phyloP scores from a whole-genome alignment of 2,113 vertebrate species.

The Alaudala cheleensis region DNA sequence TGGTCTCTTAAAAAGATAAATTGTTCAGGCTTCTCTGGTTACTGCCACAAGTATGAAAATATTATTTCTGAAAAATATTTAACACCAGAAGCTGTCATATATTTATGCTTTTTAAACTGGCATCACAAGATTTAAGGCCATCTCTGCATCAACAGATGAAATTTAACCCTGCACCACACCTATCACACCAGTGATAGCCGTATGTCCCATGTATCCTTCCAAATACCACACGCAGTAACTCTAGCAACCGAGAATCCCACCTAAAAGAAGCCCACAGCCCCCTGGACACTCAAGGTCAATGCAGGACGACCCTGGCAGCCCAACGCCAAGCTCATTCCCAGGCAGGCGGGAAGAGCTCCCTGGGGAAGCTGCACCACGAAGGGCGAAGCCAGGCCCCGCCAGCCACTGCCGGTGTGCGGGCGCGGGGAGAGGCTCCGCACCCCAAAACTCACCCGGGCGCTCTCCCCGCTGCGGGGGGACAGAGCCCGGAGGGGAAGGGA shows the following conservation, averaged over 20 bases:
- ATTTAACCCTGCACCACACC: neutral
- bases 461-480: neutral
- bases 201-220: accelerated
- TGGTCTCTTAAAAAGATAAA: neutral
- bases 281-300: neutral
- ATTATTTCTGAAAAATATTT: neutral
- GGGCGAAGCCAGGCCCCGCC: neutral
- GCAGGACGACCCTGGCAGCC: neutral
- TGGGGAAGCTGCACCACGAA: neutral
- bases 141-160: neutral
- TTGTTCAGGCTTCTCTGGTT: neutral
- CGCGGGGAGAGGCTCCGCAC: neutral
- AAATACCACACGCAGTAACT: accelerated
- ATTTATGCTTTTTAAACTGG: neutral
- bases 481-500: neutral
- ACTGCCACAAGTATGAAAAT: neutral
- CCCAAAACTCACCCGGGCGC: neutral
- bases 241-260: neutral
- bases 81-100: neutral
- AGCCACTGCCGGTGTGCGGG: too few species aligned
- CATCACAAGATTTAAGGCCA: neutral
- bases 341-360: neutral
- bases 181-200: accelerated
- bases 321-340: neutral
- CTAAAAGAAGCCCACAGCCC: neutral